phyloP scores from a whole-genome alignment of 2,888 invertebrate species.

The Tethea ocularis region DNA sequence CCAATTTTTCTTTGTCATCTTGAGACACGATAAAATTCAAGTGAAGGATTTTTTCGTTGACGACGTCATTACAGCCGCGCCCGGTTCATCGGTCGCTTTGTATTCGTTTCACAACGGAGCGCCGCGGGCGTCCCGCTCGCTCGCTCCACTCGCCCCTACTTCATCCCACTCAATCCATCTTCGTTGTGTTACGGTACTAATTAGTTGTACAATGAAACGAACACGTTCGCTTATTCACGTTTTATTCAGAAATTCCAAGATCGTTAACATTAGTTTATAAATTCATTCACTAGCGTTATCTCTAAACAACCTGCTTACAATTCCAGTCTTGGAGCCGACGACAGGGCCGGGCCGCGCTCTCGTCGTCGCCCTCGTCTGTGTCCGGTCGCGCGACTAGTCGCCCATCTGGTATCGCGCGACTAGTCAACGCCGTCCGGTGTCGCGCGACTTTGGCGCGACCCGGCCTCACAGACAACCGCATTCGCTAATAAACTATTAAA shows the following conservation, averaged over 20 bases:
- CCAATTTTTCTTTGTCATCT: slow-evolving; percentile 44
- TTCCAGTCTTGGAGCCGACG: slow-evolving; percentile 56
- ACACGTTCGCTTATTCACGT: slow-evolving; percentile 41
- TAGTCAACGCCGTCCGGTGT: no score
- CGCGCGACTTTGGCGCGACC: slow-evolving; percentile 15
- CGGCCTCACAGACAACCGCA: slow-evolving; percentile 22
- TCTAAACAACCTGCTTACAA: slow-evolving; percentile 72
- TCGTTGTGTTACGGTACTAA: slow-evolving; percentile 17
- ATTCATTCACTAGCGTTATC: slow-evolving; percentile 71
- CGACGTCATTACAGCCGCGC: slow-evolving; percentile 28
- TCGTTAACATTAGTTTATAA: slow-evolving; percentile 70
- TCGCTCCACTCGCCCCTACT: slow-evolving; percentile 8
- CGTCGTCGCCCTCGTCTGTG: no score
- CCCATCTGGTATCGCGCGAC: no score
- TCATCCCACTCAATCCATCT: slow-evolving; percentile 9
- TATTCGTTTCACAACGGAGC: not conserved
- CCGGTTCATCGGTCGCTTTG: slow-evolving; percentile 18
- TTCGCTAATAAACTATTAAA: slow-evolving; percentile 43
- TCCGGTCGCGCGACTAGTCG: no score
- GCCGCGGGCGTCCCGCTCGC: slow-evolving; percentile 15
- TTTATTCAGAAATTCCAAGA: slow-evolving; percentile 75
- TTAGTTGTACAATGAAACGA: slow-evolving; percentile 41
- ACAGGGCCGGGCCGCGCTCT: slow-evolving; percentile 18
- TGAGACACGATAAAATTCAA: slow-evolving; percentile 30
- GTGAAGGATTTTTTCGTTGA: slow-evolving; percentile 29